phyloP scores from a whole-genome alignment of 2,113 vertebrate genomes.

The Halcyon malimbica region DNA sequence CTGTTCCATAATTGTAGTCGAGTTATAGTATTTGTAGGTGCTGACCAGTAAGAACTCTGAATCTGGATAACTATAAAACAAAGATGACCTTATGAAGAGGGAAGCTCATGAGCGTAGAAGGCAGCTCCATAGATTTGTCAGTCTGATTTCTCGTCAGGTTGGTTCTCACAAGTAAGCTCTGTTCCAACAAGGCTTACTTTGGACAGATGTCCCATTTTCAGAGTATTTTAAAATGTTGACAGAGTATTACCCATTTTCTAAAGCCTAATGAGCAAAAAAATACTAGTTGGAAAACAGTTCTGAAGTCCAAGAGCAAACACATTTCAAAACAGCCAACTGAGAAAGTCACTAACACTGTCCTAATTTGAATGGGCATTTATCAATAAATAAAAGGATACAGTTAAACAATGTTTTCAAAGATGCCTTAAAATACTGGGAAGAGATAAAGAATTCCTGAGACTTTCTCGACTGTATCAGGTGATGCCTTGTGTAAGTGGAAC shows the following conservation, averaged over 20 bases:
- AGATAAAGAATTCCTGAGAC: not conserved
- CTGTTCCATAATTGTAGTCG: not conserved
- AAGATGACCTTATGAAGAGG: not conserved
- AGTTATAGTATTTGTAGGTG: not conserved
- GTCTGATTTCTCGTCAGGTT: not conserved
- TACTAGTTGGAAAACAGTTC: not conserved
- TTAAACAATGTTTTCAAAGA: not conserved
- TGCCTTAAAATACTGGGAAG: not conserved
- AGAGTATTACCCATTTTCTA: not conserved
- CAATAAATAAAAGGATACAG: not conserved
- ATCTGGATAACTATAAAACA: not conserved
- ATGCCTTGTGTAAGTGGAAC: not conserved
- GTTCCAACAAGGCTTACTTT: not conserved
- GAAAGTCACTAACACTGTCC: not conserved
- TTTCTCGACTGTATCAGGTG: not conserved
- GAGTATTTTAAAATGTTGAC: not conserved
- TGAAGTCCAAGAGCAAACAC: not conserved
- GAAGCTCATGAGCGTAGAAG: not conserved
- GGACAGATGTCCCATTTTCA: not conserved
- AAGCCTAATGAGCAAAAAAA: not conserved
- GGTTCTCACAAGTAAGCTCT: not conserved
- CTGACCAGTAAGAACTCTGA: not conserved
- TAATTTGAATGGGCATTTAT: not conserved
- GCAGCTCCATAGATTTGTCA: rapidly evolving
- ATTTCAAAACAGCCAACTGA: not conserved